A percentile compares a stretch with the other conserved stretches of the same genome.
These are phyloP conservation scores for Agriotes lineatus DNA, from an alignment of 2,888 invertebrate genomes.

Conservation along the genomic window DNA sequence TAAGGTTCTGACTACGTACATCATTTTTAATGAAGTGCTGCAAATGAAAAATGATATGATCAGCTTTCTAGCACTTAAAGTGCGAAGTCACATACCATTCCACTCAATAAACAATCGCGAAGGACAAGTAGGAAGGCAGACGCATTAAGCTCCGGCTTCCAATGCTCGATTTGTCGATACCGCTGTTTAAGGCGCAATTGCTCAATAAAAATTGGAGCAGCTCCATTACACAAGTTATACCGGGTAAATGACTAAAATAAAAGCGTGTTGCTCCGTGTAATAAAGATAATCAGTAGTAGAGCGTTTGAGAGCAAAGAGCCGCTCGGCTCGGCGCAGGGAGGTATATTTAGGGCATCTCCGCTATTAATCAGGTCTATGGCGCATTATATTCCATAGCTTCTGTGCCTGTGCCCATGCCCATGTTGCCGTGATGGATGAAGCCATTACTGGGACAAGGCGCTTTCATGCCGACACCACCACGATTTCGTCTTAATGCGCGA, in stretches of 20 bases:
- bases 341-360: constrained; percentile 52
- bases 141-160: neutral
- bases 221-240: constrained; percentile 15
- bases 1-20: too few species aligned
- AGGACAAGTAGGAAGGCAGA: neutral
- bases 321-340: constrained; percentile 15
- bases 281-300: constrained; percentile 35
- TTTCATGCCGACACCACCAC: constrained; percentile 54
- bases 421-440: constrained; percentile 58
- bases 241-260: constrained; percentile 28
- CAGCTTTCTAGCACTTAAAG: too few species aligned
- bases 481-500: constrained; percentile 46
- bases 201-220: constrained; percentile 27
- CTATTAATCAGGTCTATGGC: constrained; percentile 54
- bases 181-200: constrained; percentile 1
- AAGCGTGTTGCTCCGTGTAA: constrained; percentile 46
- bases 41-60: too few species aligned
- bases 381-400: constrained; percentile 47
- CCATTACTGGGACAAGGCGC: constrained; percentile 54
- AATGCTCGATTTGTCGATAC: neutral
- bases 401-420: constrained; percentile 54
- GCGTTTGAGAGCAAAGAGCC: constrained; percentile 48
- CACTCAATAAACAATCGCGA: neutral
- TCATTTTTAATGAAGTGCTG: too few species aligned
- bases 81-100: too few species aligned